Base-by-base conservation (phyloP, 1,140 invertebrate species). In the Brachionus rubens region DNA sequence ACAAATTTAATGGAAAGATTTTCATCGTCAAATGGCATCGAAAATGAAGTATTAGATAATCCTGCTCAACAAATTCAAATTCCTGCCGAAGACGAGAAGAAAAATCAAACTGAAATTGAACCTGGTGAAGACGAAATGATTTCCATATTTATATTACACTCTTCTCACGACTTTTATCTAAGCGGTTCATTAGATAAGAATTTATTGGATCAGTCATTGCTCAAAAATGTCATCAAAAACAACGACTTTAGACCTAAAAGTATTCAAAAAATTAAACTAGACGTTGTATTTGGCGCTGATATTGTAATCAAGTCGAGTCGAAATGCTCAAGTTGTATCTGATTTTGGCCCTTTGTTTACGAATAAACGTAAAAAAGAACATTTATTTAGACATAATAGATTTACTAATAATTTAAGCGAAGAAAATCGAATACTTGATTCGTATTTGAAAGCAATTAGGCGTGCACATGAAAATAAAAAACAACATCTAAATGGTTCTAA, bases 1-100 rank as follows among this genome's bases (percentile, higher is more conserved):
- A 50, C 68, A 72, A 72, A 72, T 72, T 41, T 72, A 21, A 72
- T 72, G 12, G 68, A 72, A 50, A 21, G 68, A 12, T 72, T 72
- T 24, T 40, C 46, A 7, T 36, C 46, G 5, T 30, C 68, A 41
- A 48, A 72, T 14, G 7, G 36, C 1, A 56, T 6, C 52, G 52
- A 28, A 12, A 2, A 19, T 3, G 10, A 43, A 21, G 33, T 48
- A 21, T 19, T 50, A 21, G 46, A 30, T 19, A 4, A 10, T 10
- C 9, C 40, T 16, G 26, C 6, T 54, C 43, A 50, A 54, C 24
- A 21, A n/a, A 43, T 40, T 30, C 43, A 16, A 6, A 47, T 3
- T 9, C 2, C 3, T 14, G 3, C 14, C 3, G 43, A 46, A 7
- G n/a, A 46, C 3, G 9, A 59, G 33, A 30, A 59, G 3, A 59